Conservation (phyloP, 1,140 invertebrate genomes). For the Himalopsyche phryganea region DNA sequence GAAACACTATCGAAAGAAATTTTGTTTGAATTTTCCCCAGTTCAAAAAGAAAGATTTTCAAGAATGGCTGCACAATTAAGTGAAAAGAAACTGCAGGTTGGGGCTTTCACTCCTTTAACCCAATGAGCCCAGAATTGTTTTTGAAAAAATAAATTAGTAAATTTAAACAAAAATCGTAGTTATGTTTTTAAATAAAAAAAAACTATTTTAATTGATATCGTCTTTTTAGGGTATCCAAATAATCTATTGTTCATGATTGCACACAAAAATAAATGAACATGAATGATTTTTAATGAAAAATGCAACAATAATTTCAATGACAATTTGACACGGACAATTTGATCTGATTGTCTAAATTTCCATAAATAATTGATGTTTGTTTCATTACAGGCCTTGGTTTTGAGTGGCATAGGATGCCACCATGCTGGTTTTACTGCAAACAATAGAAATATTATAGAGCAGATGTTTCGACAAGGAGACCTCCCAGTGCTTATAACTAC, state of each 20-base stretch:
- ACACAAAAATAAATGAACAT: too few relatives aligned
- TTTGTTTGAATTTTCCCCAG: conserved; percentile 52
- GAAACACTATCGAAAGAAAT: conserved; percentile 59
- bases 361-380: too few relatives aligned
- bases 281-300: too few relatives aligned
- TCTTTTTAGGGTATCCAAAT: too few relatives aligned
- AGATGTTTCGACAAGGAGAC: conserved; percentile 60
- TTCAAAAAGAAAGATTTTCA: conserved; percentile 54
- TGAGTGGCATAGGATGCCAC: conserved; percentile 68
- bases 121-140: not conserved
- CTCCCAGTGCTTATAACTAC: conserved; percentile 68
- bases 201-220: too few relatives aligned
- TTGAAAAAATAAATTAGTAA: too few relatives aligned
- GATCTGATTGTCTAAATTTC: too few relatives aligned
- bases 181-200: too few relatives aligned
- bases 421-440: conserved; percentile 69
- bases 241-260: too few relatives aligned
- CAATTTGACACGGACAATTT: too few relatives aligned
- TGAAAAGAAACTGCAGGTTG: conserved; percentile 62
- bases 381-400: conserved; percentile 40
- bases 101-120: not conserved
- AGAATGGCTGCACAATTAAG: conserved; percentile 51
- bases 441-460: conserved; percentile 62
- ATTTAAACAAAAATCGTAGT: too few relatives aligned
- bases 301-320: too few relatives aligned